These are phyloP conservation scores for Patagioenas fasciata DNA, from an alignment of 2,113 vertebrate species.

Conservation along the genomic window DNA sequence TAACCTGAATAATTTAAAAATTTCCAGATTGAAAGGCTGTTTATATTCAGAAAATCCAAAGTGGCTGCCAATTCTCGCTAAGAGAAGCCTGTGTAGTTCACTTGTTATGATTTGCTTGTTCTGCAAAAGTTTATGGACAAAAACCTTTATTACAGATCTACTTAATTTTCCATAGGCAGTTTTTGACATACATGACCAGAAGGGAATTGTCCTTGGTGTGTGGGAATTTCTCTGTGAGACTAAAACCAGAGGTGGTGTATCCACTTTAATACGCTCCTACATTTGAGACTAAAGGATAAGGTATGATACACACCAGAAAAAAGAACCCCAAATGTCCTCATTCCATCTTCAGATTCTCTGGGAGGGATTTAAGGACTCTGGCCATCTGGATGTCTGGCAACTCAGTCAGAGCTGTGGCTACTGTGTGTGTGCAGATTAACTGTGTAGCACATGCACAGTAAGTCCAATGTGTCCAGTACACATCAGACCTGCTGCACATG, in stretches of 20 bases:
- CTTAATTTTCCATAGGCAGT: not conserved
- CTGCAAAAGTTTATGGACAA: conserved; percentile 7
- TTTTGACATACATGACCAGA: not conserved
- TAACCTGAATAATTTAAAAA: conserved; percentile 1
- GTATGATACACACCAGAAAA: not conserved
- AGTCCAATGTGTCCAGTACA: conserved; percentile 71
- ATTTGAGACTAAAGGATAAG: conserved; percentile 21
- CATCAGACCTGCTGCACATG: conserved; percentile 71
- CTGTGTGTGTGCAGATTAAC: conserved; percentile 69
- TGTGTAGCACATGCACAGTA: conserved; percentile 72
- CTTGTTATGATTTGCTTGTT: not conserved
- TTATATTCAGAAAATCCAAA: not conserved
- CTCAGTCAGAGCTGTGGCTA: conserved; percentile 72
- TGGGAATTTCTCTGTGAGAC: not conserved
- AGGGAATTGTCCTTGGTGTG: not conserved
- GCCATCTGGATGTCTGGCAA: conserved; percentile 72
- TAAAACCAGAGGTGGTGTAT: not conserved
- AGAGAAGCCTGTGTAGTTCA: not conserved
- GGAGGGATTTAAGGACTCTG: conserved; percentile 65
- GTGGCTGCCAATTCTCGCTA: not conserved
- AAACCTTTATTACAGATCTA: not conserved
- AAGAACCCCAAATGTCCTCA: not conserved
- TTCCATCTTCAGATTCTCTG: conserved; percentile 42
- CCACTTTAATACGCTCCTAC: not conserved
- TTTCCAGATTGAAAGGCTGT: not conserved